Evolutionary conservation across 2,113 vertebrate species (phyloP), one percentile per base, ranked within the genome.

Genomic region (Oostethus manadensis): DNA sequence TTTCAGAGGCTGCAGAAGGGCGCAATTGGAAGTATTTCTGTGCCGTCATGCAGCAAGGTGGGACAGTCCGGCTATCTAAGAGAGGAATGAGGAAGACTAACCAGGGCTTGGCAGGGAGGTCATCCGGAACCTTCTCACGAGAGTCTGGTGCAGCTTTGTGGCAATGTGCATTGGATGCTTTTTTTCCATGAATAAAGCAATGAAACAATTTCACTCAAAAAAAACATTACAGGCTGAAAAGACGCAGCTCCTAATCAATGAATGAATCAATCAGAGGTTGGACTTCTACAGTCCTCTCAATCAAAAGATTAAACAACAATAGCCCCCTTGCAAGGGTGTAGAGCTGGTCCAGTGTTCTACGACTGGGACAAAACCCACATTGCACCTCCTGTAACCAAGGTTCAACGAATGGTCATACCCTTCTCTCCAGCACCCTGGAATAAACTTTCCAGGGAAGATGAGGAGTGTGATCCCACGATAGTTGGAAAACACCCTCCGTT

Each of bases 21-120:
- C 67, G 69, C 49, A 67, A 33, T 77, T 62, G 67, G 18, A 67
- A 45, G 45, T 66, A 67, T 71, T 63, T 78, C 33, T 69, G 53
- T 77, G 66, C 40, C 65, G 3, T 46, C 60, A 20, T 64, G 49
- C 40, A 42, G 76, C 42, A 58, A 26, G 48, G 61, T 68, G 67
- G 22, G 15, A 53, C 48, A 45, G 64, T 72, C 56, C 71, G 73
- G 67, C 65, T 75, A 70, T 57, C 20, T 3, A 51, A 53, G 60
- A 1, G 5, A 46, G 51, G 16, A 18, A 43, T 33, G 10, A 38
- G 53, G 3, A 10, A 15, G 20, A 35, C 43, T 44, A 50, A 58
- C 58, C 66, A 51, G 50, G 58, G 69, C 58, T 58, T 43, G 18
- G 50, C 13, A 57, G 5, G 49, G 14, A 22, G 6, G n/a, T 42